Percentiles rank a stretch among this genome's conserved stretches.
Evolutionary conservation across 2,888 invertebrate species (phyloP).

Genomic region (Thyatira batis): DNA sequence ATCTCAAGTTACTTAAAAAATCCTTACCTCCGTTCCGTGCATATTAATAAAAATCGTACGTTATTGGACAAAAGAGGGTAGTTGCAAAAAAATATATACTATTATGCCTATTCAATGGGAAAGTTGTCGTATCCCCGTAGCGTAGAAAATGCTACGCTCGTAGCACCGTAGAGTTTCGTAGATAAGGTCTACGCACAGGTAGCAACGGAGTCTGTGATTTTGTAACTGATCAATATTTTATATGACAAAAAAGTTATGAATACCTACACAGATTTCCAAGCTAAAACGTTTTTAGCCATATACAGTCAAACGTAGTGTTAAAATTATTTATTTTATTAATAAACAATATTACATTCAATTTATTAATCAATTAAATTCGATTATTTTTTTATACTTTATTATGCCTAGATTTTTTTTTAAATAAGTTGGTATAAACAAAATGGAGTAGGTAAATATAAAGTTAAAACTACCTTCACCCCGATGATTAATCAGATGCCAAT

Average conservation of each 20-base stretch:
- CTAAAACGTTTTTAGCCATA: too few species aligned
- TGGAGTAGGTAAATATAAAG: neutral
- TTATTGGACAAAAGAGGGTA: neutral
- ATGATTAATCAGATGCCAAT: neutral
- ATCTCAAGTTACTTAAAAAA: too few species aligned
- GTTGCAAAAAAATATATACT: too few species aligned
- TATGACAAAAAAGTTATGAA: too few species aligned
- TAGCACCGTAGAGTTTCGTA: conserved; percentile 34
- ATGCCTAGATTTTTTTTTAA: too few species aligned
- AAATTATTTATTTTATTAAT: too few species aligned
- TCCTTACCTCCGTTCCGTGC: neutral
- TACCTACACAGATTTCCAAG: too few species aligned
- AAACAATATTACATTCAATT: too few species aligned
- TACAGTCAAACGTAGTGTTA: too few species aligned
- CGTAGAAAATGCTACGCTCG: conserved; percentile 43
- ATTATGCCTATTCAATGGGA: neutral
- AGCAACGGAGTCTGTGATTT: neutral
- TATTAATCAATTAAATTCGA: too few species aligned
- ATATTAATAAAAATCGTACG: neutral
- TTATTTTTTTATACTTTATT: too few species aligned
- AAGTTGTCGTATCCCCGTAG: conserved; percentile 16
- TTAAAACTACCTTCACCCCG: neutral
- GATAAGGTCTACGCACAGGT: conserved; percentile 7
- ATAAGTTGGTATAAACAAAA: neutral
- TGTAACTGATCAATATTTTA: too few species aligned